Conservation (phyloP, 2,888 invertebrate genomes). For the Philhelius pedissequus region DNA sequence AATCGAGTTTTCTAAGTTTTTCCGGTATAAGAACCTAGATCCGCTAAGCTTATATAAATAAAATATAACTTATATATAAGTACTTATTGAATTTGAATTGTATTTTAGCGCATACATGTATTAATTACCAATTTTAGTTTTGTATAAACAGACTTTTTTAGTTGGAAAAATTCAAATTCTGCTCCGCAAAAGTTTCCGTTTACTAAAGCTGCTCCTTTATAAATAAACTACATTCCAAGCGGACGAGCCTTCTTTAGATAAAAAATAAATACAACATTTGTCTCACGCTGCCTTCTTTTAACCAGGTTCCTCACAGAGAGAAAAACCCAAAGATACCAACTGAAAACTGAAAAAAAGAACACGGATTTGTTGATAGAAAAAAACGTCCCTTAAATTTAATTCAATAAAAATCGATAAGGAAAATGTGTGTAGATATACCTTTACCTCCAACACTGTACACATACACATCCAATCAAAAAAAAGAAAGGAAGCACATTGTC, state of each 20-base stretch:
- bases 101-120: no score
- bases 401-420: conserved; percentile 63
- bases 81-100: no score
- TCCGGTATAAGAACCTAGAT: no score
- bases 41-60: no score
- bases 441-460: neutral
- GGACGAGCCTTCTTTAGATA: conserved; percentile 1
- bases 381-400: conserved; percentile 57
- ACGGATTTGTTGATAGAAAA: conserved; percentile 29
- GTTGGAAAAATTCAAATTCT: no score
- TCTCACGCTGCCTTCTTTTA: neutral
- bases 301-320: neutral
- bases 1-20: no score
- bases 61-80: no score
- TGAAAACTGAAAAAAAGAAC: conserved; percentile 41
- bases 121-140: no score
- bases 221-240: conserved; percentile 15
- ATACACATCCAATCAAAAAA: neutral
- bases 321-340: conserved; percentile 22
- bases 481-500: conserved; percentile 17
- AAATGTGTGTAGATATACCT: conserved; percentile 35
- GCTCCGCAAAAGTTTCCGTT: no score
- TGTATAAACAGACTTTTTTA: no score
- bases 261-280: conserved; percentile 22
- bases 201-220: no score